Evolutionary conservation across 2,797 vertebrate genomes (phyloP).

Genomic region (Paedocypris micromegethes): DNA sequence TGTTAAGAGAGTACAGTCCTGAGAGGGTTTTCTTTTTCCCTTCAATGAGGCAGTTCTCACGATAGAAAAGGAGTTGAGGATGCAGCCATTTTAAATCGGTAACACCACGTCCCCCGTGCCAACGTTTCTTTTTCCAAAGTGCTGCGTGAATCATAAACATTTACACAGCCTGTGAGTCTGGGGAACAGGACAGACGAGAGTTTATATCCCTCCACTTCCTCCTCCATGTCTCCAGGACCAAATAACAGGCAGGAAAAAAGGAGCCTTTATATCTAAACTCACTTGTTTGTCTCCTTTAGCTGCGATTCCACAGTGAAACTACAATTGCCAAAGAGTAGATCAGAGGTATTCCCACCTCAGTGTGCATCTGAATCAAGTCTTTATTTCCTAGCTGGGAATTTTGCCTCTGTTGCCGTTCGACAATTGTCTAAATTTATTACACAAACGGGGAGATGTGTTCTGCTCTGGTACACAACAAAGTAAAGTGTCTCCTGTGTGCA

Average conservation of each 20-base stretch:
- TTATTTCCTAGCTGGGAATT: conserved; percentile 25
- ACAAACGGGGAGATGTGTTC: conserved; percentile 26
- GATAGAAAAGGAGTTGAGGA: conserved; percentile 33
- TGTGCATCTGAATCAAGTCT: conserved; percentile 42
- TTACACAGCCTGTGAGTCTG: conserved; percentile 56
- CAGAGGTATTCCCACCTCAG: conserved; percentile 55
- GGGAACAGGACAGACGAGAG: conserved; percentile 56
- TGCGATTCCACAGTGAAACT: no score
- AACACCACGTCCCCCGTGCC: conserved; percentile 59
- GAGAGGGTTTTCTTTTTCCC: conserved; percentile 36
- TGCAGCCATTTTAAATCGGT: conserved; percentile 35
- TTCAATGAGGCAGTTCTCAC: conserved; percentile 52
- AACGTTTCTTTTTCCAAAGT: conserved; percentile 58
- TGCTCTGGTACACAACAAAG: conserved; percentile 35
- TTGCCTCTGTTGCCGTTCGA: conserved; percentile 19
- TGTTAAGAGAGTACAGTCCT: conserved; percentile 41
- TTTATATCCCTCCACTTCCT: conserved; percentile 47
- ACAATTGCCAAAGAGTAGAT: conserved; percentile 53
- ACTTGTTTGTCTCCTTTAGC: conserved; percentile 63
- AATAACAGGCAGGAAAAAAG: conserved; percentile 46
- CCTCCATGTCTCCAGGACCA: conserved; percentile 61
- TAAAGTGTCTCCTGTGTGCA: conserved; percentile 20
- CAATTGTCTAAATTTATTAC: conserved; percentile 31
- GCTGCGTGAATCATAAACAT: conserved; percentile 70
- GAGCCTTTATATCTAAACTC: conserved; percentile 46